A percentile compares a stretch with the other conserved stretches of the same genome.
These are phyloP conservation scores for Caenorhabditis doughertyi DNA, from an alignment of 2,888 invertebrate genomes.

Conservation along the genomic window DNA sequence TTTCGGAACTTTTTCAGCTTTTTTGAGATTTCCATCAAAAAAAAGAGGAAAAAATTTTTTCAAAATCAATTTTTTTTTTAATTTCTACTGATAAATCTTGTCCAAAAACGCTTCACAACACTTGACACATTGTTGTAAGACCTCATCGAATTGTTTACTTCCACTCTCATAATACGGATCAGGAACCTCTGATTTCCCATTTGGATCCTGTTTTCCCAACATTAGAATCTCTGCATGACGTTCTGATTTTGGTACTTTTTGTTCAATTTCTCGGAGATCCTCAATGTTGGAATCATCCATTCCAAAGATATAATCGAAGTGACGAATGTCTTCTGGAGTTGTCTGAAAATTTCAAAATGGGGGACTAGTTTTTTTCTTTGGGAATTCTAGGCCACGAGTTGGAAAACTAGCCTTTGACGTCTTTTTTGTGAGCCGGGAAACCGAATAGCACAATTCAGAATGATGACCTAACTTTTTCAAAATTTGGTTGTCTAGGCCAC, in stretches of 20 bases:
- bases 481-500: no score
- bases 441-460: no score
- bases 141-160: slow-evolving; percentile 88
- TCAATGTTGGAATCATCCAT: slow-evolving; percentile 92
- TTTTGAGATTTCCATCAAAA: background rate
- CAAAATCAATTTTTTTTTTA: background rate
- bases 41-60: background rate
- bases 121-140: slow-evolving; percentile 88
- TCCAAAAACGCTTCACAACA: slow-evolving; percentile 87
- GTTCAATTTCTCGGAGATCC: slow-evolving; percentile 81
- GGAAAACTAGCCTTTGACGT: no score
- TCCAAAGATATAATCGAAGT: slow-evolving; percentile 94
- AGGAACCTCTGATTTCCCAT: slow-evolving; percentile 85
- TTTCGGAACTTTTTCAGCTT: background rate
- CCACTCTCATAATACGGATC: slow-evolving; percentile 92
- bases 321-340: slow-evolving; percentile 88
- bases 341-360: slow-evolving; percentile 87
- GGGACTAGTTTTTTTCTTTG: slow-evolving; percentile 3
- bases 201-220: slow-evolving; percentile 92
- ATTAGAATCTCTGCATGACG: slow-evolving; percentile 89
- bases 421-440: no score
- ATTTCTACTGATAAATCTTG: slow-evolving; percentile 32
- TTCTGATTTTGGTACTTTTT: slow-evolving; percentile 80
- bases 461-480: no score
- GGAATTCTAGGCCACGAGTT: background rate